These are phyloP conservation scores for Oostethus manadensis DNA, from an alignment of 2,113 vertebrate genomes.

Conservation along the genomic window DNA sequence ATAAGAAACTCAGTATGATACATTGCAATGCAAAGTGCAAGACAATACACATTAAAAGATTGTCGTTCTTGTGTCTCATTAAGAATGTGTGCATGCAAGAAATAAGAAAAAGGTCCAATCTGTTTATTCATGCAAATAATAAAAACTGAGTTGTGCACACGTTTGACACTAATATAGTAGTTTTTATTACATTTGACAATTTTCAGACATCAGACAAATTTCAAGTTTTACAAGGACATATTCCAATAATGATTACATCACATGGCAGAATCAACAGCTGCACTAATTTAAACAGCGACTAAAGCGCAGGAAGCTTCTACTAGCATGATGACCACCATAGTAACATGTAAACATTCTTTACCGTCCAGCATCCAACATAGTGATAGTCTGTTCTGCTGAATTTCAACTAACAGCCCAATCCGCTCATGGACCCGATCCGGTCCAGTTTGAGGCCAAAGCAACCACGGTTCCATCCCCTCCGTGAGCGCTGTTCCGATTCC, in stretches of 20 bases:
- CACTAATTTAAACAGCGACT: slow-evolving; percentile 13
- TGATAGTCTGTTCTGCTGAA: slow-evolving; percentile 30
- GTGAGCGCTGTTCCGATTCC: slow-evolving; percentile 63
- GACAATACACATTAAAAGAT: no score
- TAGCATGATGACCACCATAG: slow-evolving; percentile 5
- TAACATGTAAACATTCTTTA: slow-evolving; percentile 22
- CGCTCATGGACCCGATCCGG: slow-evolving; percentile 82
- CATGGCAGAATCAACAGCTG: slow-evolving; percentile 28
- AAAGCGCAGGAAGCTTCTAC: slow-evolving; percentile 28
- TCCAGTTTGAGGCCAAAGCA: slow-evolving; percentile 87
- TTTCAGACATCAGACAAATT: background rate
- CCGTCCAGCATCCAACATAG: slow-evolving; percentile 19
- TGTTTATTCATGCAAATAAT: slow-evolving; percentile 67
- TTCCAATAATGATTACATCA: slow-evolving; percentile 28
- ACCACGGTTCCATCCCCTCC: slow-evolving; percentile 75
- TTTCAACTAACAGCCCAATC: slow-evolving; percentile 78
- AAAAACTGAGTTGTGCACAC: slow-evolving; percentile 25
- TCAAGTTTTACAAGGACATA: slow-evolving; percentile 20
- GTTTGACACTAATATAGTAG: slow-evolving; percentile 8
- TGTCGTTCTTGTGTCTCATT: background rate
- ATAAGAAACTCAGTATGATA: no score
- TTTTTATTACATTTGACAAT: slow-evolving; percentile 10
- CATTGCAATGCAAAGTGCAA: no score
- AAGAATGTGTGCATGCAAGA: slow-evolving; percentile 7
- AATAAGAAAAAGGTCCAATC: slow-evolving; percentile 50